Base-by-base conservation (phyloP, 2,888 invertebrate species). In the Atethmia centrago region DNA sequence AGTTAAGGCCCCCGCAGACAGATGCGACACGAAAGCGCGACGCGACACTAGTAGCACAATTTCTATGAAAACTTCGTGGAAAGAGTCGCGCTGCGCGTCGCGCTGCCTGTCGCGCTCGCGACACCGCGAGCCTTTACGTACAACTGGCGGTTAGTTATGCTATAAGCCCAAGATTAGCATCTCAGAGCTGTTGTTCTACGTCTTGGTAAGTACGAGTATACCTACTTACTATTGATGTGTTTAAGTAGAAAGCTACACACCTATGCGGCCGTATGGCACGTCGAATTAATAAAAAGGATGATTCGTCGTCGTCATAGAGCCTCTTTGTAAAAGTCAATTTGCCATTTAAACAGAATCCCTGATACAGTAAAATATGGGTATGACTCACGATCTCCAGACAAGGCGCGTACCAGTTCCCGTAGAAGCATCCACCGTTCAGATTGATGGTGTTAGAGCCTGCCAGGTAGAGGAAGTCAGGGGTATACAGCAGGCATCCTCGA, bases 331-430 rank as follows among this genome's bases (percentile, higher is more conserved):
- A 42, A 14, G 14, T 14, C 42, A 14, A 42, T 14, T 14, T 42
- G 42, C 14, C 42, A 42, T 10, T 42, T 14, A 42, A 14, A 12
- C 42, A 14, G 14, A 42, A 42, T 42, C 12, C 12, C 42, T 2
- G 14, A 42, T 42, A 42, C 42, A 42, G 19, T 55, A 28, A 36
- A 64, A 49, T 16, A 14, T 9, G 42, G 14, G 12, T 42, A 14
- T 56, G 28, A 93, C 95, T 93, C 75, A 96, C 96, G 62, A 96
- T 89, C 86, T 96, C 96, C 86, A 96, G 85, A 83, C 96, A 96
- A 7, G 95, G 96, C 0, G 95, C 95, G 64, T 89, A 90, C 82
- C 90, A 88, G 68, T 91, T 90, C 28, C 93, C 94, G 63, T 95
- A 95, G 62, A 93, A 89, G 79, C 96, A 96, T 1, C 91, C 91